phyloP scores from a whole-genome alignment of 2,888 invertebrate genomes.

The Dicycla oo region DNA sequence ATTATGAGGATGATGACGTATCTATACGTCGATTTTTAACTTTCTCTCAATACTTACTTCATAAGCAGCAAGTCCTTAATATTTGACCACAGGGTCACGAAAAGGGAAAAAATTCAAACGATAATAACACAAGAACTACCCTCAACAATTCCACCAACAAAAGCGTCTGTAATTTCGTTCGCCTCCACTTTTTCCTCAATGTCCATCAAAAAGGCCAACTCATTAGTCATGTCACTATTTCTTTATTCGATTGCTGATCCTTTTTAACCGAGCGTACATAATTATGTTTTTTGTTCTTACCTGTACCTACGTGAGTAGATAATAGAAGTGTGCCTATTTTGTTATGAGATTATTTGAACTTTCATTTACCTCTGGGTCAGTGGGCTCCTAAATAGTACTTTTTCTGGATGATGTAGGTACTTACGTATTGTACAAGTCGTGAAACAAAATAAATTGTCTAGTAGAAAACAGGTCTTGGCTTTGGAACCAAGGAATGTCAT shows the following conservation, averaged over 20 bases:
- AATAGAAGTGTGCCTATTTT: conserved; percentile 19
- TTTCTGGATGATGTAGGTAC: too few relatives aligned
- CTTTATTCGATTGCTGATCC: conserved; percentile 70
- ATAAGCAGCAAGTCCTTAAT: not conserved
- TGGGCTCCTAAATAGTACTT: too few relatives aligned
- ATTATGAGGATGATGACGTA: too few relatives aligned
- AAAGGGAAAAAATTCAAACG: not conserved
- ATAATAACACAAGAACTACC: conserved; percentile 7
- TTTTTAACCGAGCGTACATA: conserved; percentile 63
- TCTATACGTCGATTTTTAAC: too few relatives aligned
- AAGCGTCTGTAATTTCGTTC: conserved; percentile 31
- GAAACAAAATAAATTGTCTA: too few relatives aligned
- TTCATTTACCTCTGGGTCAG: not conserved
- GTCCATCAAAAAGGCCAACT: conserved; percentile 74
- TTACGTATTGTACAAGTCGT: too few relatives aligned
- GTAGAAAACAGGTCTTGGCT: too few relatives aligned
- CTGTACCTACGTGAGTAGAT: conserved; percentile 26
- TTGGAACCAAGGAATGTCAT: too few relatives aligned
- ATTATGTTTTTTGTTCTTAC: conserved; percentile 57
- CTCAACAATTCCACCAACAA: conserved; percentile 32
- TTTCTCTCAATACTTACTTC: not conserved
- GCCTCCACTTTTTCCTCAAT: conserved; percentile 52
- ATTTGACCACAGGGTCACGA: not conserved
- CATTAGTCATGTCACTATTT: conserved; percentile 77
- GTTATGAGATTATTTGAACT: conserved; percentile 4